Conservation (phyloP, 2,888 invertebrate genomes). For the Habroteleia sp. region DNA sequence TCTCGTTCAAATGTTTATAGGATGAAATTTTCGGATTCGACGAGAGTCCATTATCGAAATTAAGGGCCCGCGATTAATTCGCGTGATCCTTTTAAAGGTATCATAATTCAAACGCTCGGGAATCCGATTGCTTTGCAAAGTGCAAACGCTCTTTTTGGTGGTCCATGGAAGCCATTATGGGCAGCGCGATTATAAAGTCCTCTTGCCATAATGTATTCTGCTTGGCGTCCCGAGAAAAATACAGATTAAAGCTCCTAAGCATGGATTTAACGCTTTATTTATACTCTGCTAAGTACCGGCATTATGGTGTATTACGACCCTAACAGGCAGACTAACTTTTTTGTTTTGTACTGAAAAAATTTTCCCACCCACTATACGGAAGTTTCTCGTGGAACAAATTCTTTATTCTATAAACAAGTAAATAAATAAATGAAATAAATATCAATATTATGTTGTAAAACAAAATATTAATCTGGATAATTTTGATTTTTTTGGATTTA, state of each 20-base stretch:
- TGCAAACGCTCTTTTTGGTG: constrained; percentile 36
- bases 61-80: constrained; percentile 22
- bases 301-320: constrained; percentile 79
- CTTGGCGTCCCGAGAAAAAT: constrained; percentile 73
- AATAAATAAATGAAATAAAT: too few relatives aligned
- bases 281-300: constrained; percentile 80
- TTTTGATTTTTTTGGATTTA: too few relatives aligned
- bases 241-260: constrained; percentile 80
- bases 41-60: constrained; percentile 35
- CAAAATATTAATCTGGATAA: too few relatives aligned
- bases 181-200: constrained; percentile 74
- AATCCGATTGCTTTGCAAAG: constrained; percentile 59
- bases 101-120: constrained; percentile 35
- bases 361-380: constrained; percentile 8
- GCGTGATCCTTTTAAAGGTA: constrained; percentile 27
- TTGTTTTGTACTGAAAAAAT: constrained; percentile 16
- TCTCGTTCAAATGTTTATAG: constrained; percentile 9
- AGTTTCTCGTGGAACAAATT: too few relatives aligned
- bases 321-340: constrained; percentile 72
- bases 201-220: constrained; percentile 78
- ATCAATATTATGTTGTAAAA: too few relatives aligned
- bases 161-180: constrained; percentile 71
- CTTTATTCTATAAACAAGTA: too few relatives aligned
- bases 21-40: constrained; percentile 10
- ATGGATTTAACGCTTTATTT: constrained; percentile 81